These are phyloP conservation scores for Cataglyphis cursor DNA, from an alignment of 2,888 invertebrate genomes.

Conservation along the genomic window DNA sequence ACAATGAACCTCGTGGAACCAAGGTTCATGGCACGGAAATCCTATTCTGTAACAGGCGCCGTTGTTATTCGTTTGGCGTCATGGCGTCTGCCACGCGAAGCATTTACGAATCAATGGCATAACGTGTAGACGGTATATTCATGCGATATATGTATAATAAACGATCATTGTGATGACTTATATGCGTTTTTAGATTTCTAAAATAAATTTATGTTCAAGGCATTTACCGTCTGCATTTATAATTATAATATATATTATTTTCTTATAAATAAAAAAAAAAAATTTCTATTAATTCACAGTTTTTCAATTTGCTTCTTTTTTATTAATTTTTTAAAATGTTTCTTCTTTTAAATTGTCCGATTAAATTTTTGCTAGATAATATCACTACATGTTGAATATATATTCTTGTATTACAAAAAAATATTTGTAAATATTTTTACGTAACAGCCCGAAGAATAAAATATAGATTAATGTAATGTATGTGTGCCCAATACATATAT, in stretches of 20 bases:
- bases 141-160: not conserved
- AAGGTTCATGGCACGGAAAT: constrained; percentile 30
- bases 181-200: not conserved
- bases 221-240: not conserved
- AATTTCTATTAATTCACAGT: not conserved
- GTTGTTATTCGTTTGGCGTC: not conserved
- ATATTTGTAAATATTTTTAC: not conserved
- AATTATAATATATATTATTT: not conserved
- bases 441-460: not conserved
- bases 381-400: not conserved
- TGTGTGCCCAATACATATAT: not conserved
- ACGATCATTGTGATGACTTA: not conserved
- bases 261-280: not conserved
- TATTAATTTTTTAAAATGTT: not conserved
- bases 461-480: constrained; percentile 2
- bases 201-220: not conserved
- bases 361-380: not conserved
- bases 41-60: constrained; percentile 50
- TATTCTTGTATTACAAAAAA: not conserved
- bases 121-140: not conserved
- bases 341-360: not conserved
- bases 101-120: not conserved
- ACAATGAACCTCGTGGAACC: constrained; percentile 54
- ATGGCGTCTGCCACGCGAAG: not conserved
- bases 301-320: constrained; percentile 1